Conservation (phyloP, 2,888 invertebrate species). For the Labia minor region DNA sequence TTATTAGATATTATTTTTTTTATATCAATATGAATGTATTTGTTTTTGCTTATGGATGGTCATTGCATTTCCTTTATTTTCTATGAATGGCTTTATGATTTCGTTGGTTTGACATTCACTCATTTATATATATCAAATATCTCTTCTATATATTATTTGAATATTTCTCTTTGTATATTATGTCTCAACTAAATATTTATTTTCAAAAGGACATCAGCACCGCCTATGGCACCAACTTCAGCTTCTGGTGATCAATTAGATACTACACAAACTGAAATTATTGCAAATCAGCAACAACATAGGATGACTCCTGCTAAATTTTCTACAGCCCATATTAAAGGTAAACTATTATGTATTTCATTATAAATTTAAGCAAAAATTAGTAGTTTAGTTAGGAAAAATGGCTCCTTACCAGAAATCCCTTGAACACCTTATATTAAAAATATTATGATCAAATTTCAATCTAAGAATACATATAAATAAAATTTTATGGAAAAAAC, state of each 20-base stretch:
- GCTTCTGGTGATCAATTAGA: constrained; percentile 3
- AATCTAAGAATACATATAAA: too few species aligned
- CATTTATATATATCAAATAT: constrained; percentile 16
- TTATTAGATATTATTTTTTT: neutral
- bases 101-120: neutral
- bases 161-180: constrained; percentile 18
- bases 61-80: constrained; percentile 16
- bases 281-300: constrained; percentile 38
- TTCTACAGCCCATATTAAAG: constrained; percentile 60
- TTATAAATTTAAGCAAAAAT: too few species aligned
- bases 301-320: constrained; percentile 75
- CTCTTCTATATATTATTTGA: neutral
- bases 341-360: constrained; percentile 14
- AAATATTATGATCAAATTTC: too few species aligned
- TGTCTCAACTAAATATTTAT: constrained; percentile 5
- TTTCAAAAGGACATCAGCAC: neutral
- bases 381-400: too few species aligned
- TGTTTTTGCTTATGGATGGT: neutral
- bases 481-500: too few species aligned
- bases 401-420: too few species aligned
- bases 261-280: neutral
- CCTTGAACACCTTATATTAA: too few species aligned
- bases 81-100: constrained; percentile 15
- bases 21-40: neutral
- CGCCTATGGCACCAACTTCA: constrained; percentile 34